Percentiles rank a stretch among this genome's conserved stretches.
Conservation (phyloP, 2,888 invertebrate species). For the Rapana venosa region DNA sequence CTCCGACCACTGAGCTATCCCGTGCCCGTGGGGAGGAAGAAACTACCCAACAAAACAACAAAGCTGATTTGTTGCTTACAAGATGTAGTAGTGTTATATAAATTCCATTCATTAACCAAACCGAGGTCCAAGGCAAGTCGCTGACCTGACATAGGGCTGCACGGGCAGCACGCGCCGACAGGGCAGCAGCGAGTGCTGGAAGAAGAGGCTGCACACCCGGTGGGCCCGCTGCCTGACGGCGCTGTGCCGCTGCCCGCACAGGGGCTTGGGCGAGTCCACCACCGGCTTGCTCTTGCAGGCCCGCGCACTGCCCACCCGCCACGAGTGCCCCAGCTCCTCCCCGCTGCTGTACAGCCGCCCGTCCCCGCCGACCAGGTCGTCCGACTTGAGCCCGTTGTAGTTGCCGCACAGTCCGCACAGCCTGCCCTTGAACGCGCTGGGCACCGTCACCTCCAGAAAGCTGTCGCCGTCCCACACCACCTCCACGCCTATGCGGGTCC, state of each 20-base stretch:
- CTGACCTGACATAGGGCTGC: conserved; percentile 87
- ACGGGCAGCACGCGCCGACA: conserved; percentile 90
- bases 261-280: conserved; percentile 53
- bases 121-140: conserved; percentile 6
- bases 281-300: conserved; percentile 67
- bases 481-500: conserved; percentile 84
- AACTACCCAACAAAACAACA: no score
- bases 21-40: no score
- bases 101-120: no score
- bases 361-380: conserved; percentile 84
- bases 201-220: conserved; percentile 81
- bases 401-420: conserved; percentile 96
- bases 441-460: conserved; percentile 90
- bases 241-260: conserved; percentile 61
- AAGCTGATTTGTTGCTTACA: no score
- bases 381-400: conserved; percentile 91
- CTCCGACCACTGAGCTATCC: no score
- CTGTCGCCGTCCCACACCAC: conserved; percentile 96
- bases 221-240: conserved; percentile 61
- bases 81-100: no score
- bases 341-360: conserved; percentile 83
- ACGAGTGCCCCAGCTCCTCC: conserved; percentile 89
- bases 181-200: conserved; percentile 84
- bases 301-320: conserved; percentile 89
- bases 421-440: conserved; percentile 85